phyloP scores from a whole-genome alignment of 2,113 vertebrate genomes.

The Lichenostomus cassidix region DNA sequence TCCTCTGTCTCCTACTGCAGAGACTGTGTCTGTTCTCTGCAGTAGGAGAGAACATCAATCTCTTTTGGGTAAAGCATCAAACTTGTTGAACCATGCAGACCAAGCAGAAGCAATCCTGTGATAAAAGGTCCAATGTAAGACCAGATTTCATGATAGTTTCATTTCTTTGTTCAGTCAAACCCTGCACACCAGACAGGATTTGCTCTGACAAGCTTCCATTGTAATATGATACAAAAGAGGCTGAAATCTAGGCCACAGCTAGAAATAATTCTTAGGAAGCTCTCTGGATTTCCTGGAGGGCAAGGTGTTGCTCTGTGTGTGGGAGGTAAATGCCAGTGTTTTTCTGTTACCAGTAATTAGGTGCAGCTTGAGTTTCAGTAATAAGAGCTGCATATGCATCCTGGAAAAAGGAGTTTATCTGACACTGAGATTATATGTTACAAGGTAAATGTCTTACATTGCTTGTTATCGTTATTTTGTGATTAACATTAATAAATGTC shows the following conservation, averaged over 20 bases:
- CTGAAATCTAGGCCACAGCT: slow-evolving; percentile 40
- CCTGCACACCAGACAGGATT: neutral
- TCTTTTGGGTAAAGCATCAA: neutral
- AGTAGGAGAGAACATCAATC: neutral
- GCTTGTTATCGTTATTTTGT: slow-evolving; percentile 21
- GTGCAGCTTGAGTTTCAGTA: slow-evolving; percentile 43
- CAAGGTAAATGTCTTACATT: neutral
- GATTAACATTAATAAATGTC: neutral
- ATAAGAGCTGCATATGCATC: slow-evolving; percentile 20
- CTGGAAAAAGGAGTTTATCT: slow-evolving; percentile 14
- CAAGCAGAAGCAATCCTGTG: neutral
- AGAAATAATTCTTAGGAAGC: slow-evolving; percentile 48
- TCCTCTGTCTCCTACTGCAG: neutral
- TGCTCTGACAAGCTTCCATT: neutral
- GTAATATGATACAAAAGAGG: neutral
- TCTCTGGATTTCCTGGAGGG: slow-evolving; percentile 45
- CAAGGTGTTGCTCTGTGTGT: slow-evolving; percentile 15
- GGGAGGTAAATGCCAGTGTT: slow-evolving; percentile 11
- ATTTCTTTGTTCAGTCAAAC: neutral
- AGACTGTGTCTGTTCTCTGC: neutral
- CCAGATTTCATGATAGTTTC: neutral
- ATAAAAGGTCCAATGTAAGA: neutral
- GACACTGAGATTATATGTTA: slow-evolving; percentile 1
- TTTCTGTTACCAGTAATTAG: slow-evolving; percentile 60
- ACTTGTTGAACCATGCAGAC: neutral